Evolutionary conservation across 2,113 vertebrate genomes (phyloP), one percentile per base, ranked within the genome.

Genomic region (Todiramphus saurophagus): DNA sequence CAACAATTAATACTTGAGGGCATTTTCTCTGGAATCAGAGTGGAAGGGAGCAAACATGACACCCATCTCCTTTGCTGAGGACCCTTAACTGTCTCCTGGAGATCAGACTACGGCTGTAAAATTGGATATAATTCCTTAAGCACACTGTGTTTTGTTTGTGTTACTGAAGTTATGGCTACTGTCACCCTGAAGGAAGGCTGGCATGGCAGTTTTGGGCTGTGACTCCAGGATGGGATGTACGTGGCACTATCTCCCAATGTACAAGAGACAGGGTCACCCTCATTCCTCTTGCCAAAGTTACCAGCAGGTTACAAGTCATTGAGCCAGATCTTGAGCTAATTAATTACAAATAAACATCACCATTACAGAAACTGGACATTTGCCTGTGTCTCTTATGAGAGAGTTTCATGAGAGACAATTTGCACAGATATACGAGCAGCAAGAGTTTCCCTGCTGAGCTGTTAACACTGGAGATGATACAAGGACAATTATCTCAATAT

Each of bases 341-440:
- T 92, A 94, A 88, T 94, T 90, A 89, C 63, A 93, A 94, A 90
- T 64, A 93, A 90, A 83, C 82, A 93, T 11, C 50, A 53, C 25
- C 16, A 74, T n/a, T 83, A 83, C 28, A 86, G 63, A 90, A 90
- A 83, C 53, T 62, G 90, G 90, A 73, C 78, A 62, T 91, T 88
- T 93, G 78, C 85, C 89, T 89, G 2, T 0, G 28, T 62, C 33
- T 35, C 64, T 88, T 73, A 58, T 21, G 63, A 82, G 90, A 87
- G 0, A 10, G 31, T 83, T 94, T 90, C 41, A 79, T 53, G 63
- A 82, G 91, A 88, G 83, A 93, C 27, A 93, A 64, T 77, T 74
- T 92, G 63, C 83, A 88, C 33, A 60, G 63, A 77, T 24, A 92
- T 0, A 88, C 75, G 46, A 76, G 68, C 63, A 92, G 59, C 30